Conservation (phyloP, 2,113 vertebrate species). For the Microcebus ravelobensis region DNA sequence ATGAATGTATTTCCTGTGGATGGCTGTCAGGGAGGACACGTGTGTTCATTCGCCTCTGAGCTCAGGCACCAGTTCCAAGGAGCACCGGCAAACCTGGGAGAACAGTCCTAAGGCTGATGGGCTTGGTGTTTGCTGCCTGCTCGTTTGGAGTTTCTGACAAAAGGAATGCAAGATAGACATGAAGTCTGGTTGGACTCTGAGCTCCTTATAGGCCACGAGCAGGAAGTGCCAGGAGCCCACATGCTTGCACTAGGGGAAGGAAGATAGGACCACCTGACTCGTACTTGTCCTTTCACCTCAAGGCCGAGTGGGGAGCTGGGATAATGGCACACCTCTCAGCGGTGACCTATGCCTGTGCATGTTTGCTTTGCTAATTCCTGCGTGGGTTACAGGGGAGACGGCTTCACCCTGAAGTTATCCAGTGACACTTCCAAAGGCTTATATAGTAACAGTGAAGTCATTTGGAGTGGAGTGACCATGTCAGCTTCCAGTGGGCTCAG, state of each 20-base stretch:
- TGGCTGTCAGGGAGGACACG: not conserved
- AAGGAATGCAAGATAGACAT: not conserved
- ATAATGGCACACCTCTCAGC: not conserved
- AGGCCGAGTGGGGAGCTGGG: not conserved
- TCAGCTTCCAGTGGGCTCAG: not conserved
- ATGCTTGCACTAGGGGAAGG: rapidly evolving
- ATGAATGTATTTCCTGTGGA: slow-evolving; percentile 22
- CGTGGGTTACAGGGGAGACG: rapidly evolving
- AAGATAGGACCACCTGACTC: not conserved
- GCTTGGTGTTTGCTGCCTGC: not conserved
- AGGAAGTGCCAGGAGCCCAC: not conserved
- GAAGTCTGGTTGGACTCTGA: not conserved
- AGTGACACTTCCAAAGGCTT: rapidly evolving
- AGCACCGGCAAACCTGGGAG: not conserved
- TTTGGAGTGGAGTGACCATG: not conserved
- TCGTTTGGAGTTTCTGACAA: not conserved
- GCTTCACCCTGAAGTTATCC: not conserved
- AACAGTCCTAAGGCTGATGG: rapidly evolving
- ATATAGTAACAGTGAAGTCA: not conserved
- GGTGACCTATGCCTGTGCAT: not conserved
- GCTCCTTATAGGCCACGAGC: not conserved
- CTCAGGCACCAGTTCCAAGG: not conserved
- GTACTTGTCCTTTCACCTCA: not conserved
- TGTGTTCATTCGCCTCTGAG: not conserved
- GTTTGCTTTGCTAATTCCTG: not conserved